Evolutionary conservation across 2,888 invertebrate genomes (phyloP), one percentile per base, ranked within the genome.

Genomic region (Carcina quercana): DNA sequence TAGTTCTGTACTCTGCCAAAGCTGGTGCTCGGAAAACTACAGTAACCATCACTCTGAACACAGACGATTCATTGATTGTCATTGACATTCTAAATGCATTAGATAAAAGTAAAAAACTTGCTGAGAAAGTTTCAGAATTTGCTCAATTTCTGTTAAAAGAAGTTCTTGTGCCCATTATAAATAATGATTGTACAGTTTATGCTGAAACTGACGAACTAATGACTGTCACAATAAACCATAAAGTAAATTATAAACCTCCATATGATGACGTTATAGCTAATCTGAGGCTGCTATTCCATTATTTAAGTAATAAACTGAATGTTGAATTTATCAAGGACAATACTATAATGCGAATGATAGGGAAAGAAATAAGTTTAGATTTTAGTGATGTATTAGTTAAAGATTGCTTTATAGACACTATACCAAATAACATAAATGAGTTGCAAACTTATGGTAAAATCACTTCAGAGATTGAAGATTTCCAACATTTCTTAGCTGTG

Each of bases 371-470:
- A 20, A 74, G 85, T 48, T 62, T 72, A 3, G 86, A 88, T 26
- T 87, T 95, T 47, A 85, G 90, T 13, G 86, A 88, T 11, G 59
- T 87, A 11, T 70, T 95, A 20, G 87, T 93, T 2, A 87, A 89
- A 40, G 87, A 93, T 49, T 95, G 94, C 54, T 83, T 96, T 5
- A 82, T 89, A 28, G 85, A 89, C 41, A 91, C 93, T 0, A 89
- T 95, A 52, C 96, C 96, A 0, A 89, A 88, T 41, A 91, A 88
- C 29, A 88, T 88, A 43, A 87, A 87, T 32, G 93, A 92, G 41
- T 74, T 94, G 37, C 86, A 89, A 43, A 83, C 75, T 11, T 95
- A 91, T 46, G 75, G 80, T 3, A 75, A 74, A 13, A 85, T 93
- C 1, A 87, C 90, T 13, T 66, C 84, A 2, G 87, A 89, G 47